Evolutionary conservation across 2,113 vertebrate genomes (phyloP).

Genomic region (Calyptomena viridis): DNA sequence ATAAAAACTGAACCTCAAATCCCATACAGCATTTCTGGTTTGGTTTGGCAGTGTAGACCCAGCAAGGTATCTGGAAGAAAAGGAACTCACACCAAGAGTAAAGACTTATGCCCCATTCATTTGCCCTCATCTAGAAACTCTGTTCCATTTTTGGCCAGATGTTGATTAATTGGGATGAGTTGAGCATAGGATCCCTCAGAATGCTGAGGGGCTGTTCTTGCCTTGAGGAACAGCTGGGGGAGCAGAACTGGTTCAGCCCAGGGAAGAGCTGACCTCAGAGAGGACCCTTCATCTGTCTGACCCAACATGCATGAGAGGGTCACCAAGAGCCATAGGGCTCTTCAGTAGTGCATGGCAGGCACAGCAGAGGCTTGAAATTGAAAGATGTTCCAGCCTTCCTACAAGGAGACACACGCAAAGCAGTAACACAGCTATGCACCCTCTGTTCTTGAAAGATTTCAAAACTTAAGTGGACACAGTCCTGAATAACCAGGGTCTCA

Average conservation of each 20-base stretch:
- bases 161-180: background rate
- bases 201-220: background rate
- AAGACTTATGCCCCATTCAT: background rate
- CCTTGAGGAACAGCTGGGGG: background rate
- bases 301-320: background rate
- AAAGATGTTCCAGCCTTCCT: background rate
- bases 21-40: background rate
- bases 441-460: background rate
- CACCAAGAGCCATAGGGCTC: background rate
- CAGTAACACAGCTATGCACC: background rate
- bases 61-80: background rate
- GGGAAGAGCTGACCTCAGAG: background rate
- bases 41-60: background rate
- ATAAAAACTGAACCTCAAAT: background rate
- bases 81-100: background rate
- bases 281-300: background rate
- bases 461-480: background rate
- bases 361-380: background rate
- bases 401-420: background rate
- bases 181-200: background rate
- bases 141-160: background rate
- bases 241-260: background rate
- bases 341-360: background rate
- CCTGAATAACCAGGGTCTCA: background rate
- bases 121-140: background rate